Percentiles rank a stretch among this genome's conserved stretches.
phyloP scores from a whole-genome alignment of 2,797 vertebrate species.

The Cyclopterus lumpus region DNA sequence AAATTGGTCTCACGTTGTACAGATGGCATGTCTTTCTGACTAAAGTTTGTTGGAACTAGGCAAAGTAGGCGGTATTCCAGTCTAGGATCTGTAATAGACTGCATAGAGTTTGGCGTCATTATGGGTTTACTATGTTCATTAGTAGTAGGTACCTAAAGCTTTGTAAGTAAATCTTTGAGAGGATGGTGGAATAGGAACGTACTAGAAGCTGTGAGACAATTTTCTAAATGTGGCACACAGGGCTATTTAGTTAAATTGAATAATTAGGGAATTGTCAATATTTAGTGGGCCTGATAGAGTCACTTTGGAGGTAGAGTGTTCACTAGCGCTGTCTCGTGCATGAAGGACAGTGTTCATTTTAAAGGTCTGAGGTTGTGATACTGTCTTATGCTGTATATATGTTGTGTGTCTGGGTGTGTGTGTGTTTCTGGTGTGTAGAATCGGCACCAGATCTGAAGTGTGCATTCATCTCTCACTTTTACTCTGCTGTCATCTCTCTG shows the following conservation, averaged over 20 bases:
- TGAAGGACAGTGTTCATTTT: slow-evolving; percentile 61
- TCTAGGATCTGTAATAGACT: slow-evolving; percentile 35
- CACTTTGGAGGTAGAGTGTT: slow-evolving; percentile 51
- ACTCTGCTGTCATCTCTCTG: slow-evolving; percentile 81
- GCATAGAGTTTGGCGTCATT: slow-evolving; percentile 37
- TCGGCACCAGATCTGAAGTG: slow-evolving; percentile 52
- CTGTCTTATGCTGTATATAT: slow-evolving; percentile 60
- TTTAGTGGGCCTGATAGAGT: slow-evolving; percentile 55
- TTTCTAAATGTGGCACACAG: slow-evolving; percentile 47
- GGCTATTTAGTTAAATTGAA: slow-evolving; percentile 58
- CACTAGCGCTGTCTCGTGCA: slow-evolving; percentile 58
- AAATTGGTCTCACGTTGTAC: slow-evolving; percentile 42
- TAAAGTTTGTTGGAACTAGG: slow-evolving; percentile 39
- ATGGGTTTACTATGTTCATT: slow-evolving; percentile 26
- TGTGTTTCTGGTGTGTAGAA: slow-evolving; percentile 56
- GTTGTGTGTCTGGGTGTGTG: slow-evolving; percentile 26
- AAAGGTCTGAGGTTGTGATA: slow-evolving; percentile 55
- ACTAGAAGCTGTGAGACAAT: slow-evolving; percentile 55
- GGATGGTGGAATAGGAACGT: slow-evolving; percentile 39
- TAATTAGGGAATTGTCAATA: slow-evolving; percentile 54
- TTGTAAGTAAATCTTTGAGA: slow-evolving; percentile 46
- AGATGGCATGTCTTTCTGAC: slow-evolving; percentile 47
- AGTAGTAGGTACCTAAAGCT: slow-evolving; percentile 41
- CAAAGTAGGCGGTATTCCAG: slow-evolving; percentile 26
- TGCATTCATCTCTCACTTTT: slow-evolving; percentile 61